phyloP scores from a whole-genome alignment of 1,140 invertebrate species.

The Portunus trituberculatus region DNA sequence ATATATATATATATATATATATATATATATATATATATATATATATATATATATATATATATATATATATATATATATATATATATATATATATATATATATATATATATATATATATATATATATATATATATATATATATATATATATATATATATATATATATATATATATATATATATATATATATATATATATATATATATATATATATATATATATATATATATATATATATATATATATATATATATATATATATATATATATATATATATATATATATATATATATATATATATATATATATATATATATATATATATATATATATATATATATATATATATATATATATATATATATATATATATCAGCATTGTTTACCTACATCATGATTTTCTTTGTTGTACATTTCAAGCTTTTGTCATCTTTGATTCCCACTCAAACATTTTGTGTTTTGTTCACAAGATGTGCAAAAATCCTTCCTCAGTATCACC shows the following conservation, averaged over 20 bases:
- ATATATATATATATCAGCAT: background rate
- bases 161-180: no score
- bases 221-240: slow-evolving; percentile 47
- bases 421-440: background rate
- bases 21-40: no score
- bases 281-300: slow-evolving; percentile 57
- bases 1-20: no score
- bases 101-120: no score
- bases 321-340: slow-evolving; percentile 28
- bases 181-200: no score
- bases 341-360: slow-evolving; percentile 36
- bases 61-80: no score
- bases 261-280: slow-evolving; percentile 59
- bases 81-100: no score
- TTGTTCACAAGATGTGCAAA: no score
- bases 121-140: no score
- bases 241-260: slow-evolving; percentile 51
- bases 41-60: no score
- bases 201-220: slow-evolving; percentile 45
- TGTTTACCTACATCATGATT: background rate
- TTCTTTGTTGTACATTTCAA: background rate
- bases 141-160: no score
- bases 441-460: background rate
- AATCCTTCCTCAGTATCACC: no score
- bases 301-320: slow-evolving; percentile 57